Evolutionary conservation across 2,888 invertebrate species (phyloP).

Genomic region (Steromphala cineraria): DNA sequence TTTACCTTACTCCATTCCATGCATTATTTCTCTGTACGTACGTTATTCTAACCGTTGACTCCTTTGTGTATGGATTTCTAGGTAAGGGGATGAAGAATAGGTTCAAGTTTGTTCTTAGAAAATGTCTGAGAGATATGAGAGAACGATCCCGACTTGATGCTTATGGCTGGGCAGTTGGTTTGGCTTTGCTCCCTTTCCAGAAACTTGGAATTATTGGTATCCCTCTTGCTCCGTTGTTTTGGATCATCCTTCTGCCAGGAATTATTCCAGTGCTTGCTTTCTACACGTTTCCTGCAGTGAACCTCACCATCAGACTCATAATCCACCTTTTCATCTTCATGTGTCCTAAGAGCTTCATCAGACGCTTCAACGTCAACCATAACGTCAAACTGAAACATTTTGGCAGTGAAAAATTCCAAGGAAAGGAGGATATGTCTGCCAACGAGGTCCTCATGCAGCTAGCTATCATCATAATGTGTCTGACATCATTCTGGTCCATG

Average conservation of each 20-base stretch:
- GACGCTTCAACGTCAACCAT: constrained; percentile 10
- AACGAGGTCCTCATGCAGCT: constrained; percentile 40
- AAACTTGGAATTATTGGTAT: constrained; percentile 60
- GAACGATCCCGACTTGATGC: constrained; percentile 43
- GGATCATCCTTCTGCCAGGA: constrained; percentile 55
- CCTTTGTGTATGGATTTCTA: constrained; percentile 51
- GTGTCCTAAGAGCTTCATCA: constrained; percentile 38
- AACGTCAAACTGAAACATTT: constrained; percentile 34
- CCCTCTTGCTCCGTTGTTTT: constrained; percentile 57
- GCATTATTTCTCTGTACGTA: constrained; percentile 64
- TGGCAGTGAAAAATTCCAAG: constrained; percentile 33
- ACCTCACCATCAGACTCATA: constrained; percentile 61
- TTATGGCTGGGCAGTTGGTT: constrained; percentile 48
- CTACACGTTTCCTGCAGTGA: constrained; percentile 66
- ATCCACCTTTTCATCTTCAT: constrained; percentile 55
- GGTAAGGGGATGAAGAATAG: constrained; percentile 45
- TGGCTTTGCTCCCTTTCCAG: constrained; percentile 66
- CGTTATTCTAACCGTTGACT: constrained; percentile 57
- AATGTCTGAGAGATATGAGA: constrained; percentile 60
- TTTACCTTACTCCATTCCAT: constrained; percentile 67
- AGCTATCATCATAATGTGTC: constrained; percentile 48
- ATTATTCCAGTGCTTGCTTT: constrained; percentile 53
- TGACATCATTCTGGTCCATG: constrained; percentile 56
- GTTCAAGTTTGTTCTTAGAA: constrained; percentile 49
- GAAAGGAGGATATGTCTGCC: constrained; percentile 29